A percentile compares a stretch with the other conserved stretches of the same genome.
These are phyloP conservation scores for Apamea monoglypha DNA, from an alignment of 2,888 invertebrate species.

Conservation along the genomic window DNA sequence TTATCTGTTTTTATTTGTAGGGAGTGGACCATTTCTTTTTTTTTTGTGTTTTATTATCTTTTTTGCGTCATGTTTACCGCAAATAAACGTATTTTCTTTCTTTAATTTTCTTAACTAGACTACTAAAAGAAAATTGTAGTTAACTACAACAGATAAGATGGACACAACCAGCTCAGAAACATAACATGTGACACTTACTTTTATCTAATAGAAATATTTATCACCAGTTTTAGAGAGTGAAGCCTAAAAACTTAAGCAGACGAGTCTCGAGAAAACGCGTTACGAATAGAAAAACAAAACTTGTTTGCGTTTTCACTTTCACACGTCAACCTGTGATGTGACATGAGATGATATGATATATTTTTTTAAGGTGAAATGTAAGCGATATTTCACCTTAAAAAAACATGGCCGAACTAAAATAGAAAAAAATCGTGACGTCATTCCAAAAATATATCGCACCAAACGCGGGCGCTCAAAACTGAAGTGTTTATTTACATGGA, in stretches of 20 bases:
- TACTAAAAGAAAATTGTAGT: neutral
- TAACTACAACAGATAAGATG: neutral
- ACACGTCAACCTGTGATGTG: constrained; percentile 19
- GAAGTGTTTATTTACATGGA: constrained; percentile 52
- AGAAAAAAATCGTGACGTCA: constrained; percentile 17
- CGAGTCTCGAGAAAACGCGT: constrained; percentile 54
- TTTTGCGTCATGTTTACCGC: no score
- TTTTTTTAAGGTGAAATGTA: no score
- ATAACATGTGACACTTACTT: neutral
- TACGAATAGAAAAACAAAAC: constrained; percentile 60
- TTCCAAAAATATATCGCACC: constrained; percentile 48
- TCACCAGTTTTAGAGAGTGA: neutral
- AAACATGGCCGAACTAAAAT: constrained; percentile 21
- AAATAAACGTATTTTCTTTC: no score
- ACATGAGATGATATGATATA: neutral
- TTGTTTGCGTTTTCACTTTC: constrained; percentile 62
- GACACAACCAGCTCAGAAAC: neutral
- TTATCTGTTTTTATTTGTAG: neutral
- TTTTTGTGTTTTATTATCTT: no score
- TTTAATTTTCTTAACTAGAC: neutral
- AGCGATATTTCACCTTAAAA: constrained; percentile 1
- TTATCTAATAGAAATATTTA: neutral
- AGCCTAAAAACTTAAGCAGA: constrained; percentile 26
- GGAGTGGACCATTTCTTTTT: no score
- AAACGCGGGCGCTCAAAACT: constrained; percentile 33